Base-by-base conservation (phyloP, 2,797 vertebrate species). In the Cryptoblepharus egeriae region DNA sequence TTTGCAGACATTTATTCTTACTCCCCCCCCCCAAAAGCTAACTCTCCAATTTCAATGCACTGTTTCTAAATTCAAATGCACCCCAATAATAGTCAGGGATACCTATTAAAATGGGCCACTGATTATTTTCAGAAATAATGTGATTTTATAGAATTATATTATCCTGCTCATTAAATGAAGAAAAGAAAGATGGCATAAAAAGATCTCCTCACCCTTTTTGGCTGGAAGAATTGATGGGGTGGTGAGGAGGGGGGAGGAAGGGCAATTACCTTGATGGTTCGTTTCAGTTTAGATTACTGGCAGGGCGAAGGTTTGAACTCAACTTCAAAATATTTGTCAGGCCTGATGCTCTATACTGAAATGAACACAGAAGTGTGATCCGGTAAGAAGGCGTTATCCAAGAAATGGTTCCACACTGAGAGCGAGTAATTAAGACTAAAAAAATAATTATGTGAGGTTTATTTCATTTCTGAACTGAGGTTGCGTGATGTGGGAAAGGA, bases 401-500 rank as follows among this genome's bases (percentile, higher is more conserved):
- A 49, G 81, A 85, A 90, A 42, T 52, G 61, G 82, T 87, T 83
- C 24, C 74, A 63, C 61, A 79, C 24, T 79, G 87, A 88, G 80
- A 83, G n/a, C 87, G 20, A 58, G 18, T 92, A 90, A 93, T 70
- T 85, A 87, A 91, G 73, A 74, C 77, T 76, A 87, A 89, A 69
- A 91, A 88, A 93, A 89, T 79, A 79, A n/a, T 84, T 79, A 35
- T 71, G 83, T 87, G 86, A 81, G 52, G 5, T 42, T 89, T 83
- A 57, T 85, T 77, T 58, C 16, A 74, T 90, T 94, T 92, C 83
- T 91, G 92, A 93, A 85, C 73, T 88, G 77, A 85, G 71, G 8
- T 90, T 90, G 76, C 87, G 71, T 90, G 83, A 90, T 86, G 83
- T 90, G 89, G 70, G 81, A 94, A 94, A 92, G 91, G 77, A 91